Evolutionary conservation across 2,113 vertebrate genomes (phyloP).

Genomic region (Corvus hawaiiensis): DNA sequence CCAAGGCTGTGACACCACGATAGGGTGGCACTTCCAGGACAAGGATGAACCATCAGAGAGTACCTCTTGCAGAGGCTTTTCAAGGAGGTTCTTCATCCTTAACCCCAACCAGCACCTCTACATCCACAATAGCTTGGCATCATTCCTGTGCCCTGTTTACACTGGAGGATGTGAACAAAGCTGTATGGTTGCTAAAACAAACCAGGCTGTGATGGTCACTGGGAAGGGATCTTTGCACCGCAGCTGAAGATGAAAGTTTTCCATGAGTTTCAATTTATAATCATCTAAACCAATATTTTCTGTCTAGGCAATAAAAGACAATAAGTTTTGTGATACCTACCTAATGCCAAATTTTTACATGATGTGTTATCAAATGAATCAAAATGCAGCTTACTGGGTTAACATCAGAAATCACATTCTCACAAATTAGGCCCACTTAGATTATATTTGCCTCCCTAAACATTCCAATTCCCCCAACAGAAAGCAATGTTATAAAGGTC

Average conservation of each 20-base stretch:
- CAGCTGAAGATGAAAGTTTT: slow-evolving; percentile 45
- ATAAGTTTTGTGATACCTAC: slow-evolving; percentile 45
- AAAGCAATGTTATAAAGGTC: slow-evolving; percentile 52
- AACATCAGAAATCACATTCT: slow-evolving; percentile 5
- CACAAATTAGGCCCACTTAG: slow-evolving; percentile 22
- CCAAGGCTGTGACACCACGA: neutral
- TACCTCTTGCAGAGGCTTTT: neutral
- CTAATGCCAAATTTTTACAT: slow-evolving; percentile 57
- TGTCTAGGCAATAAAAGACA: slow-evolving; percentile 58
- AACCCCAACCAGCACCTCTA: neutral
- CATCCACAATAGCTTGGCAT: neutral
- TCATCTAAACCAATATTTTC: slow-evolving; percentile 42
- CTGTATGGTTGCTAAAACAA: neutral
- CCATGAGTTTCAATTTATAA: slow-evolving; percentile 40
- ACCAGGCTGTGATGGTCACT: neutral
- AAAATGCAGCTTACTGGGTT: slow-evolving; percentile 43
- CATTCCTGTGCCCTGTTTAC: neutral
- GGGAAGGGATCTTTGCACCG: neutral
- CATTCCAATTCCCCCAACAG: slow-evolving; percentile 45
- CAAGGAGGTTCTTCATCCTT: neutral
- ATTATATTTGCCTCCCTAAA: neutral
- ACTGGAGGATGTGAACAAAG: neutral
- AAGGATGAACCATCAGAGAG: neutral
- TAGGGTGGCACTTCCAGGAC: accelerated
- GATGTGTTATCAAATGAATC: slow-evolving; percentile 60